Evolutionary conservation across 2,888 invertebrate species (phyloP), one percentile per base, ranked within the genome.

Genomic region (Aporophyla lueneburgensis): DNA sequence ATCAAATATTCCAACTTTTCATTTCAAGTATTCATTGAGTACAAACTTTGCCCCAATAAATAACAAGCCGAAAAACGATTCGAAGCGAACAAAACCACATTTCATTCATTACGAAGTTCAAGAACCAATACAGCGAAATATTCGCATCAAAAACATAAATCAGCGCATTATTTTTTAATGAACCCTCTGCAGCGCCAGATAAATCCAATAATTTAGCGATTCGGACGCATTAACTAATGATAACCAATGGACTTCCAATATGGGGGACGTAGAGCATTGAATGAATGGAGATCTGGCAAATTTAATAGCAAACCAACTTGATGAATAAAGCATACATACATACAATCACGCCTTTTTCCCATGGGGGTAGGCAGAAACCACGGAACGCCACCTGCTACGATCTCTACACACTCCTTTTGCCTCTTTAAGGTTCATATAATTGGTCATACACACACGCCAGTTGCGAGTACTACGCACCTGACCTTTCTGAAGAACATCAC

Each of bases 81-180:
- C 0, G 43, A 80, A 72, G 24, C 84, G 63, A 85, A 81, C 76
- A 54, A 68, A 65, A 87, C 80, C 86, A 73, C 80, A 83, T 83
- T 86, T 77, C 58, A 68, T 66, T 75, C 80, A 87, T 85, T 78
- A 69, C 62, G 46, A 66, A 69, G 61, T 83, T 86, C 54, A 77
- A 87, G 75, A 73, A 75, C 62, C 77, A 74, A 86, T 83, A 80
- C 56, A 76, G 62, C 63, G 58, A 68, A 79, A 76, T 74, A 65
- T 65, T 78, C 63, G 46, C 27, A 40, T 72, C 40, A 65, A 49
- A 73, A 58, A 65, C 63, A 83, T 86, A 87, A 86, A 86, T 80
- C 86, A 66, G 16, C 14, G 71, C n/a, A 78, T 86, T 87, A 83
- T 80, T 86, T 86, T 67, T 86, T 86, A 87, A 86, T 83, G 83